Evolutionary conservation across 2,888 invertebrate genomes (phyloP).

Genomic region (Nipponacmea schrenckii): DNA sequence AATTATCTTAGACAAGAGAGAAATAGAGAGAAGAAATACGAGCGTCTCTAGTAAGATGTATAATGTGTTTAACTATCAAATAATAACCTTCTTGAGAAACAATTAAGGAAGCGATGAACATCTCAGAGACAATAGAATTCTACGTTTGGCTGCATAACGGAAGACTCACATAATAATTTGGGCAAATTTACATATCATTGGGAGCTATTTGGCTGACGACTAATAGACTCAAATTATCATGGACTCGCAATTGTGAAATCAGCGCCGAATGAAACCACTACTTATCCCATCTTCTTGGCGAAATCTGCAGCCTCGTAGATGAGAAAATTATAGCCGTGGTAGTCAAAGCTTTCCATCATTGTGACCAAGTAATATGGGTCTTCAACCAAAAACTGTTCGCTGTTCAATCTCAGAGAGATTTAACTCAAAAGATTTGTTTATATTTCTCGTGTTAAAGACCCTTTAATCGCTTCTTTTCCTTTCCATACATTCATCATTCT

Average conservation of each 20-base stretch:
- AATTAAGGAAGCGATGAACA: conserved; percentile 7
- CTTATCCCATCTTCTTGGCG: conserved; percentile 10
- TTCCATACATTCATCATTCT: conserved; percentile 10
- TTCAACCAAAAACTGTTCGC: not conserved
- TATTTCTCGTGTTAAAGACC: conserved; percentile 22
- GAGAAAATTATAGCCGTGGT: conserved; percentile 18
- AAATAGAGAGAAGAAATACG: not conserved
- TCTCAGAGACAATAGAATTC: conserved; percentile 4
- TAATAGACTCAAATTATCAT: conserved; percentile 22
- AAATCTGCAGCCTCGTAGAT: not conserved
- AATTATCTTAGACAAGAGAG: not conserved
- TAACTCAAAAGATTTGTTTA: conserved; percentile 24
- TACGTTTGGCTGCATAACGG: conserved; percentile 6
- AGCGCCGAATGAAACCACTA: conserved; percentile 14
- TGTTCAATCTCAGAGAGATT: conserved; percentile 12
- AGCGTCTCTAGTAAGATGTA: not conserved
- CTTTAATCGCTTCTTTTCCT: conserved; percentile 9
- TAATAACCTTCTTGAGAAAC: conserved; percentile 2
- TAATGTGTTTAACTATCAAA: not conserved
- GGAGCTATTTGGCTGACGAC: conserved; percentile 15
- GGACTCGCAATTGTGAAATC: conserved; percentile 23
- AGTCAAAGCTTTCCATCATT: conserved; percentile 12
- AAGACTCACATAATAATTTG: conserved; percentile 5
- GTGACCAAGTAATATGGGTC: conserved; percentile 5
- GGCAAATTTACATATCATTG: conserved; percentile 23